Evolutionary conservation across 1,140 invertebrate genomes (phyloP).

Genomic region (Linepithema humile): DNA sequence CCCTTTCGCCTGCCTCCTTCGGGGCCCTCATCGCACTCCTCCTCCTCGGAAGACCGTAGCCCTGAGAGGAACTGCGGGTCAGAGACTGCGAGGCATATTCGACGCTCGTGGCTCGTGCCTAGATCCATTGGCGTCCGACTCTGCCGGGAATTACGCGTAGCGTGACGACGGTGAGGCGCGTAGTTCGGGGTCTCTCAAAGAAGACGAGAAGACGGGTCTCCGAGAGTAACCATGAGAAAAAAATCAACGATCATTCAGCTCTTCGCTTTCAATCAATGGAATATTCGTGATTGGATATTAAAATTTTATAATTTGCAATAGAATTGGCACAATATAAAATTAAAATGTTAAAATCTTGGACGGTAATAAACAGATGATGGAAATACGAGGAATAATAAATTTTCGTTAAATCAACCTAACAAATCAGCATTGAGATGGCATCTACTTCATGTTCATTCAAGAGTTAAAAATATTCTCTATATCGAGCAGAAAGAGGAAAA

Average conservation of each 20-base stretch:
- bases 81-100: conserved; percentile 81
- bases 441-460: neutral
- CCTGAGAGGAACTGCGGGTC: conserved; percentile 82
- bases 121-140: conserved; percentile 79
- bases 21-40: conserved; percentile 28
- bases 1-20: conserved; percentile 23
- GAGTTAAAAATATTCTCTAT: neutral
- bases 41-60: conserved; percentile 74
- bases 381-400: neutral
- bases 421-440: neutral
- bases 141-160: conserved; percentile 42
- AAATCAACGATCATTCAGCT: neutral
- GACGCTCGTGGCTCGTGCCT: conserved; percentile 82
- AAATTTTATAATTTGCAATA: too few relatives aligned
- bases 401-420: conserved; percentile 6
- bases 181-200: conserved; percentile 13
- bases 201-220: conserved; percentile 22
- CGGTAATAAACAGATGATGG: neutral
- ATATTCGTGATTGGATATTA: too few relatives aligned
- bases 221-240: conserved; percentile 30
- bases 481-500: neutral
- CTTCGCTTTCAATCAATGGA: neutral
- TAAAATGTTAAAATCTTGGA: neutral
- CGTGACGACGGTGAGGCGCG: conserved; percentile 48
- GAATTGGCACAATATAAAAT: neutral